Conservation (phyloP, 2,113 vertebrate genomes). For the Pristiophorus japonicus region DNA sequence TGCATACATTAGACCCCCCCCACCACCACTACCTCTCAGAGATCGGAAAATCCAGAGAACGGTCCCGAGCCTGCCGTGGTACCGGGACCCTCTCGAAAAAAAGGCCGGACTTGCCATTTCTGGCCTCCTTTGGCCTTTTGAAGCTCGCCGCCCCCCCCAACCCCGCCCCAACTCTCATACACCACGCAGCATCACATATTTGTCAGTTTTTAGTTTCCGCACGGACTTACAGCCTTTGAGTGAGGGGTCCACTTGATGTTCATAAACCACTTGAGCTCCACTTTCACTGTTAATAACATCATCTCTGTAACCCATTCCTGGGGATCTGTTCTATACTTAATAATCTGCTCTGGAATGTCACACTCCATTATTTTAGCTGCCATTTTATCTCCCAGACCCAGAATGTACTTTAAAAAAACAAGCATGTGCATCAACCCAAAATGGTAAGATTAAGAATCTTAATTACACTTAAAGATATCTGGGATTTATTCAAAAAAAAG, state of each 20-base stretch:
- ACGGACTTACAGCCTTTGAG: background rate
- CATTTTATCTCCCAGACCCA: background rate
- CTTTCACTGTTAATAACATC: constrained; percentile 4
- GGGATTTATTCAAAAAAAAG: background rate
- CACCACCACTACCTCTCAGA: background rate
- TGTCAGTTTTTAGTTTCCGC: background rate
- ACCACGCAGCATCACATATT: background rate
- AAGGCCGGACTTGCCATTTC: background rate
- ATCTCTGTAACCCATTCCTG: background rate
- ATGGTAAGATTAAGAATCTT: background rate
- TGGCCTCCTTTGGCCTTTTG: background rate
- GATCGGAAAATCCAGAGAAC: background rate
- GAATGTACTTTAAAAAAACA: background rate
- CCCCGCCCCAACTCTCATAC: background rate
- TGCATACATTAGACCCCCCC: too few relatives aligned
- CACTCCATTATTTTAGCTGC: background rate
- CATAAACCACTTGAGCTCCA: background rate
- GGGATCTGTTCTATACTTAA: background rate
- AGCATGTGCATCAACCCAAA: too few relatives aligned
- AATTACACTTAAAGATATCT: background rate
- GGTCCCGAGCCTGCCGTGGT: background rate
- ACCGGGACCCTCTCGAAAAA: background rate
- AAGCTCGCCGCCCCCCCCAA: background rate
- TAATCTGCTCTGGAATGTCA: background rate
- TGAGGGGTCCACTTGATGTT: background rate